A percentile compares a stretch with the other conserved stretches of the same genome.
Conservation (phyloP, 2,888 invertebrate genomes). For the Philopedon plagiatum region DNA sequence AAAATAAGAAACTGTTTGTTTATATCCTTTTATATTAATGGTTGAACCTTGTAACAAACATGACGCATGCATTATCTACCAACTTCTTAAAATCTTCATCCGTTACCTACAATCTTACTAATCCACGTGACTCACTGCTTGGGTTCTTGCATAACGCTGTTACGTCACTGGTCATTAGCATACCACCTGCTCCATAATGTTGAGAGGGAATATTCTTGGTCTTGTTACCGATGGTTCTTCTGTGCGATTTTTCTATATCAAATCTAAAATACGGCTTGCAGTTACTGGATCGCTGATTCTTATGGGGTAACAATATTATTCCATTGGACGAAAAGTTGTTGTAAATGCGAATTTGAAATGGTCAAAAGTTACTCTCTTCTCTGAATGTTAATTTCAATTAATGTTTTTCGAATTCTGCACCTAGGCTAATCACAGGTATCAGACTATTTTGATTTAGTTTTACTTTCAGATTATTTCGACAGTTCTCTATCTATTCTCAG, state of each 20-base stretch:
- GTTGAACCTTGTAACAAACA: not conserved
- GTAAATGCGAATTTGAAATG: too few species aligned
- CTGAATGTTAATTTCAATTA: too few species aligned
- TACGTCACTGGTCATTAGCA: slow-evolving; percentile 1
- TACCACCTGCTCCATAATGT: not conserved
- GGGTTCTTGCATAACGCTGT: not conserved
- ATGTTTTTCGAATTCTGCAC: too few species aligned
- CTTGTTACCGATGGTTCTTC: not conserved
- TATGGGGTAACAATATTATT: too few species aligned
- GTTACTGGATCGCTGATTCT: not conserved
- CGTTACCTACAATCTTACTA: not conserved
- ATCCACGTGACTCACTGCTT: not conserved
- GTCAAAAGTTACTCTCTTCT: too few species aligned
- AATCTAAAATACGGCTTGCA: not conserved
- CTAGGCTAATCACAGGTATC: too few species aligned
- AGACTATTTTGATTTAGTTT: too few species aligned
- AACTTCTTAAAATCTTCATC: not conserved
- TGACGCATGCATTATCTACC: not conserved
- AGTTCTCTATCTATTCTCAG: too few species aligned
- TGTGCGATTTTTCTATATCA: not conserved
- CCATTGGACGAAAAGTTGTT: too few species aligned
- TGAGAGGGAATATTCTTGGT: not conserved
- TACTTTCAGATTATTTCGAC: too few species aligned
- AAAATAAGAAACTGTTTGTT: too few species aligned
- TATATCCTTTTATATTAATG: too few species aligned